Evolutionary conservation across 2,888 invertebrate species (phyloP).

Genomic region (Allolobophora icterica): DNA sequence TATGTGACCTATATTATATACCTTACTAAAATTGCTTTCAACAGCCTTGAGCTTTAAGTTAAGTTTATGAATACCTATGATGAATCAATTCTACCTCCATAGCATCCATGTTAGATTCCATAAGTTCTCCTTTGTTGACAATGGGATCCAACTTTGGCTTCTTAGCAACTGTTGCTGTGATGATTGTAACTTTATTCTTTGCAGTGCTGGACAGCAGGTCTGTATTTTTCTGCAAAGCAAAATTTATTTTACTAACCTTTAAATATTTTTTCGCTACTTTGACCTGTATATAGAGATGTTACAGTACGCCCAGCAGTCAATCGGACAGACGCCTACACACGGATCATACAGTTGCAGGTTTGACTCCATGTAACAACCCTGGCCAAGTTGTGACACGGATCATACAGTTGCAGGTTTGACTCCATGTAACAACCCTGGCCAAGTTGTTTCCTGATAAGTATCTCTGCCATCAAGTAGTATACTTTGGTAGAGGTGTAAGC

Average conservation of each 20-base stretch:
- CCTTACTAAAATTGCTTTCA: too few relatives aligned
- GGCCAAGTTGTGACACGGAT: too few relatives aligned
- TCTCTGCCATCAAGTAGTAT: too few relatives aligned
- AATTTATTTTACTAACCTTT: background rate
- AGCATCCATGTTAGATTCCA: constrained; percentile 97
- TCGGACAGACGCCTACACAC: too few relatives aligned
- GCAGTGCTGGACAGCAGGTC: constrained; percentile 74
- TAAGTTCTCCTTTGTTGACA: constrained; percentile 85
- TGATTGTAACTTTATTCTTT: constrained; percentile 57
- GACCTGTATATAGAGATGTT: background rate
- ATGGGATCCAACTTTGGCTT: constrained; percentile 40
- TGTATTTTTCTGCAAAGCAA: constrained; percentile 6
- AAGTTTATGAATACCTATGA: background rate
- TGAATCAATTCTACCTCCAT: constrained; percentile 71
- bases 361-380: too few relatives aligned
- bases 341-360: too few relatives aligned
- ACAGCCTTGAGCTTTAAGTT: too few relatives aligned
- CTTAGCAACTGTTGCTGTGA: constrained; percentile 60
- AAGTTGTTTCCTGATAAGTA: too few relatives aligned
- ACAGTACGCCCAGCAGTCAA: too few relatives aligned
- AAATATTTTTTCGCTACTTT: background rate
- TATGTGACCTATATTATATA: background rate
- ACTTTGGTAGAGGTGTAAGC: too few relatives aligned
- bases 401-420: too few relatives aligned
- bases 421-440: too few relatives aligned